Evolutionary conservation across 1,140 invertebrate genomes (phyloP).

Genomic region (Heliconius hewitsoni): DNA sequence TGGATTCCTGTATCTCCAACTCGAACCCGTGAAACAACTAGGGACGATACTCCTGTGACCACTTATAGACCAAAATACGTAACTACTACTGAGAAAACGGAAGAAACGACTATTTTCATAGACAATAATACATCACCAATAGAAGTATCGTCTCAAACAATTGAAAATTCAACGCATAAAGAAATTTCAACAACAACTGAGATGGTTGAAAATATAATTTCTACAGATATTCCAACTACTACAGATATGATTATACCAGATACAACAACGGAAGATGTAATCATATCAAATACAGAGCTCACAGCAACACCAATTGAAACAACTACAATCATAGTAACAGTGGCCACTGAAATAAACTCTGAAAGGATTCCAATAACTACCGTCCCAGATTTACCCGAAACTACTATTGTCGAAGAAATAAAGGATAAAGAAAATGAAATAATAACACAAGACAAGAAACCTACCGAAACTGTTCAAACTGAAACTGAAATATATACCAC

Average conservation of each 20-base stretch:
- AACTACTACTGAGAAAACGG: conserved; percentile 51
- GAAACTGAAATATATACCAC: conserved; percentile 25
- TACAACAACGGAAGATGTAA: conserved; percentile 37
- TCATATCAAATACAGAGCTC: conserved; percentile 41
- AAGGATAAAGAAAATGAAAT: conserved; percentile 68
- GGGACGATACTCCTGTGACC: conserved; percentile 60
- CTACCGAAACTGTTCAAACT: conserved; percentile 29
- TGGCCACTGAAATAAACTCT: conserved; percentile 60
- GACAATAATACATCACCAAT: conserved; percentile 50
- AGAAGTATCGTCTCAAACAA: conserved; percentile 58
- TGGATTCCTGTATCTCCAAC: conserved; percentile 63
- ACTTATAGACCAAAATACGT: conserved; percentile 71
- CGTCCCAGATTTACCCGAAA: conserved; percentile 33
- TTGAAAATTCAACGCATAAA: conserved; percentile 48
- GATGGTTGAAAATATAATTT: conserved; percentile 27
- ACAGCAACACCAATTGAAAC: conserved; percentile 50
- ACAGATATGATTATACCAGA: conserved; percentile 22
- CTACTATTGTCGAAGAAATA: conserved; percentile 51
- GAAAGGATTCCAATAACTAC: conserved; percentile 48
- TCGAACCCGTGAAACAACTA: conserved; percentile 55
- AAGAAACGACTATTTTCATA: conserved; percentile 50
- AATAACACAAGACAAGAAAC: conserved; percentile 52
- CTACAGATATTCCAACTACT: conserved; percentile 40
- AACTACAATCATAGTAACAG: conserved; percentile 55
- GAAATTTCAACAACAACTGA: conserved; percentile 39